Evolutionary conservation across 2,113 vertebrate species (phyloP).

Genomic region (Dromiciops gliroides): DNA sequence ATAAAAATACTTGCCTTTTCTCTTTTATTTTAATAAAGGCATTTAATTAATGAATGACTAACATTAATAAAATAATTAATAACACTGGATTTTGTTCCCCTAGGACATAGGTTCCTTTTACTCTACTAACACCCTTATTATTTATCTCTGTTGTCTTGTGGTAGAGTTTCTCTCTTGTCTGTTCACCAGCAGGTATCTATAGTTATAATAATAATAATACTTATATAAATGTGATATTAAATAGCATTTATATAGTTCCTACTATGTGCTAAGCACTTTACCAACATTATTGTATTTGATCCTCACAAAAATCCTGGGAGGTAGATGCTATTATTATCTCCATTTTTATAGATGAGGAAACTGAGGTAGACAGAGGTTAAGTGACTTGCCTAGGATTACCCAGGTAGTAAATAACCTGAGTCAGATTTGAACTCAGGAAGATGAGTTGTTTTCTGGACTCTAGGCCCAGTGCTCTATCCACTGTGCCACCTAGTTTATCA

Average conservation of each 20-base stretch:
- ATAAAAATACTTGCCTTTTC: not conserved
- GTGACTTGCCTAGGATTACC: no score
- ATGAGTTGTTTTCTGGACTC: not conserved
- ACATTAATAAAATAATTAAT: no score
- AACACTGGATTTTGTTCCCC: not conserved
- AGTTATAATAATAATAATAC: not conserved
- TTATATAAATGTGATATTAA: no score
- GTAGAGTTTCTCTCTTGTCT: not conserved
- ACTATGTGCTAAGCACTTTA: no score
- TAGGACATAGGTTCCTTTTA: not conserved
- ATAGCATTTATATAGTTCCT: no score
- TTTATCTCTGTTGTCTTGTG: not conserved
- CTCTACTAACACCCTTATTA: not conserved
- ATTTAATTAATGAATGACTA: no score
- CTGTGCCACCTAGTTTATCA: not conserved
- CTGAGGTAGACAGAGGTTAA: no score
- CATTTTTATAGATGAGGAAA: no score
- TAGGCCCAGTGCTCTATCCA: not conserved
- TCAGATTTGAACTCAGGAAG: not conserved
- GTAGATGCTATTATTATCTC: no score
- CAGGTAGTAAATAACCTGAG: not conserved
- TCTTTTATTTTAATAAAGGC: not conserved
- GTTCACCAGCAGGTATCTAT: not conserved
- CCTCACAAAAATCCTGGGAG: no score
- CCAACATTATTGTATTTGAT: no score